Conservation (phyloP, 1,140 invertebrate genomes). For the Zaprionus davidi region DNA sequence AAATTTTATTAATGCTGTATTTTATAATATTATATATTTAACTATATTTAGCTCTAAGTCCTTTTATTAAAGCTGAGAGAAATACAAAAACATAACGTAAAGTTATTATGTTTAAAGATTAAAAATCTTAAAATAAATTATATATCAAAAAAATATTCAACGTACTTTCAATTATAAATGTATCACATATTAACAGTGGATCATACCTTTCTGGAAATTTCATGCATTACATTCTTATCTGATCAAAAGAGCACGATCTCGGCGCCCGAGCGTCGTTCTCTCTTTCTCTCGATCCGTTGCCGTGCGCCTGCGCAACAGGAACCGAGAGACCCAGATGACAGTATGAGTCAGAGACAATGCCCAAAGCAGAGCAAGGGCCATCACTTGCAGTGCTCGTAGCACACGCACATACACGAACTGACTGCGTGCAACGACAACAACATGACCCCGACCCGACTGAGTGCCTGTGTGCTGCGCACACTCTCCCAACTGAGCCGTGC, state of each 20-base stretch:
- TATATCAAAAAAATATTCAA: no score
- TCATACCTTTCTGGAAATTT: background rate
- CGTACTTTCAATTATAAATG: no score
- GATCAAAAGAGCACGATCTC: constrained; percentile 50
- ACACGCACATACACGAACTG: constrained; percentile 63
- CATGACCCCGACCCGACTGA: constrained; percentile 72
- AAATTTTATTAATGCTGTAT: no score
- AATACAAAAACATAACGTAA: no score
- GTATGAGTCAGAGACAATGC: constrained; percentile 41
- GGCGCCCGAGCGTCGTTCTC: constrained; percentile 19
- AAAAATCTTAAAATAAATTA: no score
- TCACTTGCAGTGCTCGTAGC: constrained; percentile 39
- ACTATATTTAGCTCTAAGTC: no score
- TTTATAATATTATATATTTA: no score
- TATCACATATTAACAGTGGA: background rate
- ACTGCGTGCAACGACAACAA: constrained; percentile 48
- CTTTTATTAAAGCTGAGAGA: no score
- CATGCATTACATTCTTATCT: constrained; percentile 40
- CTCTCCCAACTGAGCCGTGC: constrained; percentile 60
- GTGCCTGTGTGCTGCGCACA: constrained; percentile 50
- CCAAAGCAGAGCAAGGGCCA: constrained; percentile 41
- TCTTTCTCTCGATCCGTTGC: constrained; percentile 58
- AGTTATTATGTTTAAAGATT: no score
- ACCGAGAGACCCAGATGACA: constrained; percentile 20
- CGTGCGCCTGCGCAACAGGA: constrained; percentile 68